Percentiles rank a stretch among this genome's conserved stretches.
Evolutionary conservation across 2,797 vertebrate species (phyloP).

Genomic region (Gymnocypris eckloni): DNA sequence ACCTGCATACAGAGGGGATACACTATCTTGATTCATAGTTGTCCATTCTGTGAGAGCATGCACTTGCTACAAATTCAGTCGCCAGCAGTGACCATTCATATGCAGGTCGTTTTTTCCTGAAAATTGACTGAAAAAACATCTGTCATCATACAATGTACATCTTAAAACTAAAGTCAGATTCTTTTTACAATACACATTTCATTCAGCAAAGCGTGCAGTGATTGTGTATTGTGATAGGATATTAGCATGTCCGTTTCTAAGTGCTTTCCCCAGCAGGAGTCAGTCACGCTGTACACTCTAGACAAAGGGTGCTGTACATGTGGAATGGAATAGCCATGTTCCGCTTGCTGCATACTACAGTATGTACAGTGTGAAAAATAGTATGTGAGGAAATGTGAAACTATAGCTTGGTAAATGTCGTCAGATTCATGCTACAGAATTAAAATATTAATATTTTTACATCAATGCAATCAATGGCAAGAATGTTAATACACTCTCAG

Average conservation of each 20-base stretch:
- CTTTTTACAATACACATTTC: background rate
- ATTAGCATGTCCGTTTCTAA: background rate
- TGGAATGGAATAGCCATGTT: background rate
- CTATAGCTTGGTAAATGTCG: background rate
- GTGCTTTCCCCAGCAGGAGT: slow-evolving; percentile 18
- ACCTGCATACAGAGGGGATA: slow-evolving; percentile 24
- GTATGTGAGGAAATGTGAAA: background rate
- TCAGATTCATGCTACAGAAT: background rate
- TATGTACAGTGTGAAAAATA: background rate
- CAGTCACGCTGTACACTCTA: background rate
- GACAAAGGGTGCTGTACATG: background rate
- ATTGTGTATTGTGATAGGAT: background rate
- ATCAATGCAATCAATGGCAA: background rate
- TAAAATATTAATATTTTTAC: background rate
- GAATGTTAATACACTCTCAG: background rate
- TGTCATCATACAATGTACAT: background rate
- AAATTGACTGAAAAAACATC: background rate
- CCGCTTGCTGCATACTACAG: background rate
- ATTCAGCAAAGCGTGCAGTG: background rate
- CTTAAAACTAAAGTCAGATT: background rate
- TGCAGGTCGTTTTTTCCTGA: background rate
- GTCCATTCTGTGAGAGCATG: background rate
- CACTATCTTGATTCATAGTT: background rate
- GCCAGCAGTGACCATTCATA: background rate
- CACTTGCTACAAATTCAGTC: background rate